Evolutionary conservation across 2,888 invertebrate genomes (phyloP), one percentile per base, ranked within the genome.

Genomic region (Chelonus formosanus): DNA sequence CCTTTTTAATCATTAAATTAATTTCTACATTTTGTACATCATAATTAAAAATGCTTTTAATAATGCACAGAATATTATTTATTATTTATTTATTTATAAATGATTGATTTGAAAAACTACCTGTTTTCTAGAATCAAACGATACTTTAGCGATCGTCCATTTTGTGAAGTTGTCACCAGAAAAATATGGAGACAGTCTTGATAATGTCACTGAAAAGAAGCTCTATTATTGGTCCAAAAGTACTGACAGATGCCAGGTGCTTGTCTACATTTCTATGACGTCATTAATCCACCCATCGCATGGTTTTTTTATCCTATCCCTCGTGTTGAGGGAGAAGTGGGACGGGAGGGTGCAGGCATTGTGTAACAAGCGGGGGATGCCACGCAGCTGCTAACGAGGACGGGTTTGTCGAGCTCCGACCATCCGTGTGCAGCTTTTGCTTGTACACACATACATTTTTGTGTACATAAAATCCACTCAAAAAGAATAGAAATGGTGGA

Each of bases 241-340:
- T 55, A 6, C 55, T 55, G 45, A 55, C 60, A 65, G 44, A 67
- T 71, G 80, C 83, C 83, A 84, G 83, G 83, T 84, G 83, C 75
- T 79, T 75, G 76, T 74, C 73, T 72, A 71, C 71, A 68, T 72
- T 70, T 70, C 74, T 74, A 75, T 83, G 81, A 82, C 82, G 82
- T 82, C 80, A 80, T 78, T 84, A 83, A 83, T 81, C 81, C 82
- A 82, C 76, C 81, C 81, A 81, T 80, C 78, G 74, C 73, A 64
- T 68, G 48, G 72, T 73, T 75, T 75, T 69, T 71, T 65, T 69
- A 73, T 76, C 74, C 62, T 67, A 68, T 70, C 65, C 69, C 65
- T 65, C 59, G 67, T 63, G 55, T 45, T 40, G 45, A 65, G 55
- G 59, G 67, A 64, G 55, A 10, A 61, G 63, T 54, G 70, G 60